Evolutionary conservation across 2,888 invertebrate genomes (phyloP).

Genomic region (Nomada hirtipes): DNA sequence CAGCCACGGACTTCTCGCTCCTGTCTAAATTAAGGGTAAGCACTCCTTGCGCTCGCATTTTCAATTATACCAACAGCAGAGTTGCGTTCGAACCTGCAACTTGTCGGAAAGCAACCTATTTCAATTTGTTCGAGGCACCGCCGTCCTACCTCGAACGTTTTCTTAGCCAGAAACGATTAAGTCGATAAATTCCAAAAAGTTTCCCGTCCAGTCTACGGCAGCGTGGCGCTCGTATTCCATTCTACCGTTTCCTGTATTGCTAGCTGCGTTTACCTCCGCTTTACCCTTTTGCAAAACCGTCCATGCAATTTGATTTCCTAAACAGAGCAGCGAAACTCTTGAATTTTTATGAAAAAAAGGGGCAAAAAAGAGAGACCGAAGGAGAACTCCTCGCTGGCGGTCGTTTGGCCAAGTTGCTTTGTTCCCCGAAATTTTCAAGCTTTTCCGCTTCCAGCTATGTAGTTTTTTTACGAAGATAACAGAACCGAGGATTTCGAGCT

Average conservation of each 20-base stretch:
- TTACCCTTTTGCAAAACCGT: not conserved
- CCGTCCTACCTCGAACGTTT: conserved; percentile 1
- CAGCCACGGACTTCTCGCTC: conserved; percentile 56
- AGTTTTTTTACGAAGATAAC: not conserved
- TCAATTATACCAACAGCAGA: conserved; percentile 13
- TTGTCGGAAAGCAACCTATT: conserved; percentile 17
- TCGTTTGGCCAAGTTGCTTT: conserved; percentile 14
- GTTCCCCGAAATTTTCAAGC: not conserved
- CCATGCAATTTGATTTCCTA: conserved; percentile 15
- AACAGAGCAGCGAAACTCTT: conserved; percentile 6
- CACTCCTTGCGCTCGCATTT: conserved; percentile 8
- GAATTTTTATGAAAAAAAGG: not conserved
- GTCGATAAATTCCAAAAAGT: conserved; percentile 48
- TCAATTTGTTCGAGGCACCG: conserved; percentile 12
- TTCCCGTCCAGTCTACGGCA: not conserved
- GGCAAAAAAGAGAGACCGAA: not conserved
- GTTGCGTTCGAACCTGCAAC: conserved; percentile 1
- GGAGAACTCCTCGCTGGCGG: not conserved
- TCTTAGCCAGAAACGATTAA: conserved; percentile 37
- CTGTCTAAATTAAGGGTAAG: conserved; percentile 67
- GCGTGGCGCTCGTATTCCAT: conserved; percentile 7
- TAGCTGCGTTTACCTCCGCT: not conserved
- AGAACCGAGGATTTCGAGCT: not conserved
- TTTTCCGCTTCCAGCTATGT: not conserved
- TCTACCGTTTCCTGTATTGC: conserved; percentile 12